Evolutionary conservation across 2,797 vertebrate genomes (phyloP).

Genomic region (Dendrocincla tyrannina): DNA sequence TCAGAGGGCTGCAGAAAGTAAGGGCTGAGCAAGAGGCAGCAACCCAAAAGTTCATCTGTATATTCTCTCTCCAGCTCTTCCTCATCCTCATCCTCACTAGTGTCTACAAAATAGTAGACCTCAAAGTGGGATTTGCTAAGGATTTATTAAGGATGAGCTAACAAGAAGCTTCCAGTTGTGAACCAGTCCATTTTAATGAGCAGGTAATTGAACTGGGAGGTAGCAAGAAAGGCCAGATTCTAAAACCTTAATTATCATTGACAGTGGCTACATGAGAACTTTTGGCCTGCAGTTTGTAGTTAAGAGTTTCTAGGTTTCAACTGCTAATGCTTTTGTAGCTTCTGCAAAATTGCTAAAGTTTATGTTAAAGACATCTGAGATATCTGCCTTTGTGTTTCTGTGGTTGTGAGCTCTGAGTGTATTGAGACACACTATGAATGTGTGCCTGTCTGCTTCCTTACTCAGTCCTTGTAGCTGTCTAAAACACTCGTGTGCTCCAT

Average conservation of each 20-base stretch:
- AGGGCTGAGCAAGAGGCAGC: neutral
- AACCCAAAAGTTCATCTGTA: neutral
- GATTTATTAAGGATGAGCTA: neutral
- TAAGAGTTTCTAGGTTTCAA: neutral
- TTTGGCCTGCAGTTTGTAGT: neutral
- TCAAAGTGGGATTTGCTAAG: neutral
- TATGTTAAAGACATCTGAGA: neutral
- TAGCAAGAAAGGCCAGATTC: neutral
- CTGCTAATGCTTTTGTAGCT: neutral
- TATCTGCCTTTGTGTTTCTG: neutral
- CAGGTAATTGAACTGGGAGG: neutral
- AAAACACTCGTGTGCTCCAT: neutral
- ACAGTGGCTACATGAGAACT: neutral
- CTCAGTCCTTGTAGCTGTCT: neutral
- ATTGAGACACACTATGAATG: neutral
- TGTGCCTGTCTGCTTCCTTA: neutral
- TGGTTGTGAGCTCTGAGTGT: neutral
- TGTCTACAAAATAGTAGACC: neutral
- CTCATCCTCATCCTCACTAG: neutral
- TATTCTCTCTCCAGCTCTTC: neutral
- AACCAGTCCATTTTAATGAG: neutral
- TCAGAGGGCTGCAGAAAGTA: neutral
- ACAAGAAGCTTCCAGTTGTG: neutral
- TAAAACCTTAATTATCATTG: neutral
- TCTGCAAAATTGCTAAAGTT: neutral